Conservation (phyloP, 2,888 invertebrate genomes). For the Metalampra italica region DNA sequence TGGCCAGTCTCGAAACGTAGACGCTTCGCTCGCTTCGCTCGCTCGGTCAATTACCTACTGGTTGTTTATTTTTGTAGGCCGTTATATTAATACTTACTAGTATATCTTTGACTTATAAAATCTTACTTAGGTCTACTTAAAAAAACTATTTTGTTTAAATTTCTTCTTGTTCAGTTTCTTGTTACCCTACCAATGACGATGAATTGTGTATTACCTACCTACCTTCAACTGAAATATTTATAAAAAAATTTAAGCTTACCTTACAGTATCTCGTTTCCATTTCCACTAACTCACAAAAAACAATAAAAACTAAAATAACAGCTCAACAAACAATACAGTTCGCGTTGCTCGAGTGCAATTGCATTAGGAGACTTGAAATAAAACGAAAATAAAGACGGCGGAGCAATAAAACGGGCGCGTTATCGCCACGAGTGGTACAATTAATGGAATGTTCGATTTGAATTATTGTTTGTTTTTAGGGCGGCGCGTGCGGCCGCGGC, state of each 20-base stretch:
- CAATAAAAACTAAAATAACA: conserved; percentile 57
- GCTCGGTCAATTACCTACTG: no score
- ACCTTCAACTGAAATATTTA: no score
- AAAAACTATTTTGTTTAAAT: no score
- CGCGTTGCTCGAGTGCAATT: conserved; percentile 70
- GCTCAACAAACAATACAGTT: conserved; percentile 55
- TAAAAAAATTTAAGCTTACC: conserved; percentile 49
- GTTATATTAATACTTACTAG: no score
- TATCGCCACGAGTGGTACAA: conserved; percentile 64
- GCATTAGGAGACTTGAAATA: conserved; percentile 69
- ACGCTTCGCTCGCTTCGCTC: no score
- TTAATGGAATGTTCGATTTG: conserved; percentile 68
- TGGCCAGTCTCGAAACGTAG: no score
- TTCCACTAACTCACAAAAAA: conserved; percentile 59
- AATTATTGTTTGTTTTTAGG: conserved; percentile 32
- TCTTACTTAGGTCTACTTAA: no score
- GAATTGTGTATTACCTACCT: no score
- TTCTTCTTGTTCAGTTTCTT: no score
- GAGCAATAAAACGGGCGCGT: conserved; percentile 63
- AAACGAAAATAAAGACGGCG: conserved; percentile 60
- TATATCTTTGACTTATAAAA: no score
- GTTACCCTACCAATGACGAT: no score
- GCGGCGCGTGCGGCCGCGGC: conserved; percentile 22
- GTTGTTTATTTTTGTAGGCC: no score
- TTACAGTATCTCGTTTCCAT: conserved; percentile 43